These are phyloP conservation scores for Orestias chungarensis DNA, from an alignment of 2,797 vertebrate genomes.

Conservation along the genomic window DNA sequence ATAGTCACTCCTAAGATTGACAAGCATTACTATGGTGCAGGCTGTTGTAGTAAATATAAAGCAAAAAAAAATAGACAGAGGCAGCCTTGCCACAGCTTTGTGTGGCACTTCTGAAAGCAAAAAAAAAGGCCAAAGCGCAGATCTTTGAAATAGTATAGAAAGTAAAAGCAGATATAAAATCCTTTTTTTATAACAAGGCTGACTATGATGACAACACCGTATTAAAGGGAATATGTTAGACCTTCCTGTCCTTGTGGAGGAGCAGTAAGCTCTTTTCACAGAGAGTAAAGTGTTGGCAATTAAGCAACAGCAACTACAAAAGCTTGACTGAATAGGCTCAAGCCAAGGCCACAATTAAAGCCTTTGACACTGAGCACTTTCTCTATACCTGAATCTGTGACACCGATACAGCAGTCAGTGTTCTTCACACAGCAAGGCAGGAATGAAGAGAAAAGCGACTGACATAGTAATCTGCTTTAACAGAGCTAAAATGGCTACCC, in stretches of 20 bases:
- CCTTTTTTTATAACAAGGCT: constrained; percentile 50
- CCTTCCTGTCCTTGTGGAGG: constrained; percentile 41
- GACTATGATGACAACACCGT: constrained; percentile 59
- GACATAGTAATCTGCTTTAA: constrained; percentile 45
- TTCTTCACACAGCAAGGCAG: constrained; percentile 35
- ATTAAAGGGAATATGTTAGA: constrained; percentile 12
- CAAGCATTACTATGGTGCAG: constrained; percentile 21
- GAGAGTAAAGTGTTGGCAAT: constrained; percentile 54
- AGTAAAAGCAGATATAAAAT: constrained; percentile 50
- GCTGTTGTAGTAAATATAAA: constrained; percentile 42
- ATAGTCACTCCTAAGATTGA: background rate
- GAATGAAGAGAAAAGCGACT: constrained; percentile 38
- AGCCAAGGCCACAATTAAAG: constrained; percentile 55
- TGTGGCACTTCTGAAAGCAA: constrained; percentile 44
- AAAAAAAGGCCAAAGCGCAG: constrained; percentile 40
- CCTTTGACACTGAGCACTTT: constrained; percentile 73
- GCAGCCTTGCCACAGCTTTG: constrained; percentile 40
- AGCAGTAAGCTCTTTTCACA: constrained; percentile 48
- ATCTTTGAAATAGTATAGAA: constrained; percentile 64
- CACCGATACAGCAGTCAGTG: constrained; percentile 63
- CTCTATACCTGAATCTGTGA: constrained; percentile 62
- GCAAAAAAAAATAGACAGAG: constrained; percentile 48
- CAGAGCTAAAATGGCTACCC: constrained; percentile 55
- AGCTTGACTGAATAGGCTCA: constrained; percentile 42
- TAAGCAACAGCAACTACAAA: constrained; percentile 61